Evolutionary conservation across 2,888 invertebrate species (phyloP).

Genomic region (Darwinula stevensoni): DNA sequence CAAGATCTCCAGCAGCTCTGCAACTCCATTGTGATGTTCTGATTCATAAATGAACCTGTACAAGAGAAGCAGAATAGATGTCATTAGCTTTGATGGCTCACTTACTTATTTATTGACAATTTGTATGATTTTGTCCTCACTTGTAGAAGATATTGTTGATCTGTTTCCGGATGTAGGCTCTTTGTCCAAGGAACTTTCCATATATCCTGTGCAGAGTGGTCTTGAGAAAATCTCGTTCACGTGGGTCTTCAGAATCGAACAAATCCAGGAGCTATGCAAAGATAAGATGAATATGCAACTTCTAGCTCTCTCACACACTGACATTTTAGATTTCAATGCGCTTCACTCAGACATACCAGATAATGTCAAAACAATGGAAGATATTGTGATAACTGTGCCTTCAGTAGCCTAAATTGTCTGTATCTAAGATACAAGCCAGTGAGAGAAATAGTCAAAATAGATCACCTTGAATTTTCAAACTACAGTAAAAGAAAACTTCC

Average conservation of each 20-base stretch:
- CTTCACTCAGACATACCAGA: no score
- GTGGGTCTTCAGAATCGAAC: constrained; percentile 86
- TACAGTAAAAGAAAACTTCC: no score
- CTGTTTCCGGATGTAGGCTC: constrained; percentile 91
- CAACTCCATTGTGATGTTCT: constrained; percentile 91
- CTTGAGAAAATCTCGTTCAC: constrained; percentile 86
- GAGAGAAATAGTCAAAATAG: no score
- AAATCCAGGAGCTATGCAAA: constrained; percentile 48
- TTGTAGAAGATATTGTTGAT: constrained; percentile 88
- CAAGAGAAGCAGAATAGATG: constrained; percentile 12
- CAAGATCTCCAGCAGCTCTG: constrained; percentile 80
- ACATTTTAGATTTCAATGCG: no score
- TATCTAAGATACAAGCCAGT: no score
- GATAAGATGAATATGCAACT: constrained; percentile 7
- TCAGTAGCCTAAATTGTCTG: no score
- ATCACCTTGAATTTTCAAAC: no score
- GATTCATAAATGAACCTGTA: constrained; percentile 91
- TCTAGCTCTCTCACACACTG: no score
- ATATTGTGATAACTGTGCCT: no score
- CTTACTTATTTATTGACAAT: no score
- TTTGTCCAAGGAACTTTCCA: constrained; percentile 79
- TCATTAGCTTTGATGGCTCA: no score
- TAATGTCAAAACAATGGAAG: no score
- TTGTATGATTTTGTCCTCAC: constrained; percentile 20
- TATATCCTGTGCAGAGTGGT: constrained; percentile 94